Conservation (phyloP, 1,140 invertebrate genomes). For the Drosophila bocqueti region DNA sequence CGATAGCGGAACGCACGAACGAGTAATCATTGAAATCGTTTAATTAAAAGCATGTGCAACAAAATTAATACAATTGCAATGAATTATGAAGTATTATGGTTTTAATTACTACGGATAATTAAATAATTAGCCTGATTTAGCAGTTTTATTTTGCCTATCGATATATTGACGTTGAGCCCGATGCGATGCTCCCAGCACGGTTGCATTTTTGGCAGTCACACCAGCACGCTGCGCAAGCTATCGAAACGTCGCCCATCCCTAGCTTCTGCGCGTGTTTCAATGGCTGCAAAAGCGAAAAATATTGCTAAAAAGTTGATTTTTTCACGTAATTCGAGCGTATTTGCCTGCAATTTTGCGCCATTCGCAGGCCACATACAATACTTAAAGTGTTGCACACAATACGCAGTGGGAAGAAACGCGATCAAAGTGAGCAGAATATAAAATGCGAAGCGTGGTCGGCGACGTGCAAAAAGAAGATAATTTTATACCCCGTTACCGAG, state of each 20-base stretch:
- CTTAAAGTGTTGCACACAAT: slow-evolving; percentile 20
- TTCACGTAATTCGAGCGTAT: slow-evolving; percentile 44
- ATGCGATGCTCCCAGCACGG: slow-evolving; percentile 11
- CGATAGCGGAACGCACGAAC: slow-evolving; percentile 21
- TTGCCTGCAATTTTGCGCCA: slow-evolving; percentile 21
- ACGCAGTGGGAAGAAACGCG: slow-evolving; percentile 16
- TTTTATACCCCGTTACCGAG: slow-evolving; percentile 54
- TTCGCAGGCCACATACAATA: slow-evolving; percentile 18
- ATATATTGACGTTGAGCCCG: slow-evolving; percentile 35
- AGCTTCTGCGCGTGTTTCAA: slow-evolving; percentile 74
- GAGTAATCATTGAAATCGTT: not conserved
- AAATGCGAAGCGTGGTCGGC: slow-evolving; percentile 58
- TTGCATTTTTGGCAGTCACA: slow-evolving; percentile 68
- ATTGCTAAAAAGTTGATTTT: slow-evolving; percentile 64
- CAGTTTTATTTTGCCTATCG: not conserved
- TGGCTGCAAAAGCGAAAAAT: slow-evolving; percentile 64
- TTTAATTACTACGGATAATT: no score
- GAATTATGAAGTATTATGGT: not conserved
- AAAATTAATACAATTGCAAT: not conserved
- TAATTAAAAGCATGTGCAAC: not conserved
- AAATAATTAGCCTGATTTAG: not conserved
- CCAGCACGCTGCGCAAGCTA: slow-evolving; percentile 44
- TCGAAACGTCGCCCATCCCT: slow-evolving; percentile 55
- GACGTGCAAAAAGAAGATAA: slow-evolving; percentile 66
- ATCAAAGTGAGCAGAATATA: slow-evolving; percentile 46